Evolutionary conservation across 1,140 invertebrate species (phyloP).

Genomic region (Trypoxylus dichotomus): DNA sequence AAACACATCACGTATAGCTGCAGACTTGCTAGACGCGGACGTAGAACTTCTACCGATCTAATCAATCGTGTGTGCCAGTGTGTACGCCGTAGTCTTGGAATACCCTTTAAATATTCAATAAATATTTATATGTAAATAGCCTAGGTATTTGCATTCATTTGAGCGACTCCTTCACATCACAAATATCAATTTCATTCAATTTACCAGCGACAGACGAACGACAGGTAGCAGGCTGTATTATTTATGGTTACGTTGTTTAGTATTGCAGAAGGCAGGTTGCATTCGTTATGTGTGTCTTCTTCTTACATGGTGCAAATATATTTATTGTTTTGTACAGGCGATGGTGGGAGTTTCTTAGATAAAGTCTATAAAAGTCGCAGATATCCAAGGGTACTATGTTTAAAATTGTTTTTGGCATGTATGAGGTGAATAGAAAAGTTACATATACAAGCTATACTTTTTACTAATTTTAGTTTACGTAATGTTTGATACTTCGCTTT

Average conservation of each 20-base stretch:
- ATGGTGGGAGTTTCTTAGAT: too few relatives aligned
- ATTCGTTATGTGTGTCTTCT: too few relatives aligned
- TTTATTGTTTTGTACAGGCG: too few relatives aligned
- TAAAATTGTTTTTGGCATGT: too few relatives aligned
- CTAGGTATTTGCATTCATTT: conserved; percentile 18
- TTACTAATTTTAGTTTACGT: too few relatives aligned
- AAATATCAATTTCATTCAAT: conserved; percentile 17
- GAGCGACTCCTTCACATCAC: background rate
- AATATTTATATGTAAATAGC: background rate
- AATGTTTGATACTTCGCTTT: too few relatives aligned
- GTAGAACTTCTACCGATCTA: conserved; percentile 20
- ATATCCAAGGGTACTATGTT: too few relatives aligned
- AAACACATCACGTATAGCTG: background rate
- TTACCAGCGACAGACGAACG: background rate
- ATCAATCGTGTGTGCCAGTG: background rate
- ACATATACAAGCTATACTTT: too few relatives aligned
- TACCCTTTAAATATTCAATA: conserved; percentile 18
- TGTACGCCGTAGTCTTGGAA: background rate
- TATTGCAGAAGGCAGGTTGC: too few relatives aligned
- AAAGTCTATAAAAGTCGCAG: too few relatives aligned
- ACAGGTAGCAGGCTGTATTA: background rate
- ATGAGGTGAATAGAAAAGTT: too few relatives aligned
- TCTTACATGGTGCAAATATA: too few relatives aligned
- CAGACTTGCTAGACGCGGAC: conserved; percentile 14
- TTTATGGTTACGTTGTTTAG: background rate